Evolutionary conservation across 2,888 invertebrate genomes (phyloP), one percentile per base, ranked within the genome.

Genomic region (Temnothorax unifasciatus): DNA sequence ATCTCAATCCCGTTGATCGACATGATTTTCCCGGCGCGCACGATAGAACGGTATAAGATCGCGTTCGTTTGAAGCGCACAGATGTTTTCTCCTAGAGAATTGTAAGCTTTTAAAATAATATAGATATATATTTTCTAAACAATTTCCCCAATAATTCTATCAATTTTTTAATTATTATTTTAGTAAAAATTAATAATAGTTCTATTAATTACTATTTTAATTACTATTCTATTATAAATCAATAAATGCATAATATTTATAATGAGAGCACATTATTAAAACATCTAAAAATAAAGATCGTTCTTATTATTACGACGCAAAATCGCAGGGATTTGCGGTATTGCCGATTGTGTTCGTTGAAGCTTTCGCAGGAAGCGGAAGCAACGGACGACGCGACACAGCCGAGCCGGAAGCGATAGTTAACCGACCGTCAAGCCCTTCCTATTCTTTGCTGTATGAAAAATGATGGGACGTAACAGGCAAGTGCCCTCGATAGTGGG

Each of bases 361-460:
- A 81, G 15, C 59, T 63, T 11, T 21, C 57, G 77, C 86, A 84
- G 89, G 89, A 89, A 89, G 85, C 88, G 89, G 90, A 88, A 90
- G 90, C 82, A 63, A 68, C 73, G 75, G 68, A 75, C 79, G 79
- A 79, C 61, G 86, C 85, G 88, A 86, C 86, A 90, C 86, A 84
- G 90, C 86, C 84, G 82, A 85, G 87, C 89, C 91, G 92, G 92
- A 92, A 92, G 91, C 88, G 86, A 89, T 74, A 90, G 90, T 92
- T 92, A 92, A 92, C 92, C 89, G 90, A 90, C 76, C 92, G 89
- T 90, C 88, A 88, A 90, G 92, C 90, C 92, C 92, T 91, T 91
- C 90, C 92, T 83, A 92, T 89, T 91, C 90, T 89, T 90, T 84
- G 89, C 87, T 63, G 85, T 86, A 91, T 92, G 89, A 92, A 91